Conservation (phyloP, 2,797 vertebrate genomes). For the Propithecus perrieri region DNA sequence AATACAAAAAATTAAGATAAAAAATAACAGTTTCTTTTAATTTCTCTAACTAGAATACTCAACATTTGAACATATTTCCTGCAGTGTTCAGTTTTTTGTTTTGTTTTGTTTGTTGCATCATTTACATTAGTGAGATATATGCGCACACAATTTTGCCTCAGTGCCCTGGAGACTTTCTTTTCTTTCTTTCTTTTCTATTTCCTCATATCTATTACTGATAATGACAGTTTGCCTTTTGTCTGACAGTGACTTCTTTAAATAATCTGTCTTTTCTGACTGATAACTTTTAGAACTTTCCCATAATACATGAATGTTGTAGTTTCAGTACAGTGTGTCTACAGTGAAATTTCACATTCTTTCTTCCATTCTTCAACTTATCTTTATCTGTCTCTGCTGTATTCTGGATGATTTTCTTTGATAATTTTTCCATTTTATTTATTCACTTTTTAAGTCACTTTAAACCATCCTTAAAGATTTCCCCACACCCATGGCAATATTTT, state of each 20-base stretch:
- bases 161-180: background rate
- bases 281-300: slow-evolving; percentile 6
- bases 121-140: background rate
- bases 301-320: background rate
- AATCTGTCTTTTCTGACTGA: background rate
- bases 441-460: background rate
- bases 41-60: background rate
- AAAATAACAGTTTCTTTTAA: slow-evolving; percentile 52
- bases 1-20: slow-evolving; percentile 33
- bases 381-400: background rate
- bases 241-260: background rate
- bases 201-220: background rate
- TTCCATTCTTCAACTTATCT: background rate
- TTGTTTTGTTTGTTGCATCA: background rate
- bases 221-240: background rate
- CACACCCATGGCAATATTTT: background rate
- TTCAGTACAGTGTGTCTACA: background rate
- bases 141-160: background rate
- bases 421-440: background rate
- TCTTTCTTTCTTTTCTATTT: background rate
- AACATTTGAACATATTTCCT: background rate
- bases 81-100: background rate
- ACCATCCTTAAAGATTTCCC: background rate
- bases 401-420: background rate
- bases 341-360: background rate